A percentile compares a stretch with the other conserved stretches of the same genome.
Conservation (phyloP, 2,888 invertebrate species). For the Sisyra nigra region DNA sequence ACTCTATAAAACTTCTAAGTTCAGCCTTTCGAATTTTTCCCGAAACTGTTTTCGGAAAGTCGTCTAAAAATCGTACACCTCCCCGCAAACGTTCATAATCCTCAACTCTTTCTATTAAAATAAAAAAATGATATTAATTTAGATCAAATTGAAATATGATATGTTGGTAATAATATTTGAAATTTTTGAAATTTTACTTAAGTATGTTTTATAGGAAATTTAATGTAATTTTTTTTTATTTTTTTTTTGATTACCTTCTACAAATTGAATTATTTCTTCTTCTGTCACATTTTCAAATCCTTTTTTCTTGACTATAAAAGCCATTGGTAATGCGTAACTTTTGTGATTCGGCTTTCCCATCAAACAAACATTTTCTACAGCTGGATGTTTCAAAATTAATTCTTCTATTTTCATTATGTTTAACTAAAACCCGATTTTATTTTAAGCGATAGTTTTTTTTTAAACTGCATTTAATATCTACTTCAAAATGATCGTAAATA, state of each 20-base stretch:
- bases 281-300: not conserved
- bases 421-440: not conserved
- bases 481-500: not conserved
- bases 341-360: not conserved
- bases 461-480: not conserved
- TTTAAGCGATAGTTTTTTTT: not conserved
- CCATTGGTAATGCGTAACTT: not conserved
- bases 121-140: not conserved
- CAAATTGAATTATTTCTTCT: not conserved
- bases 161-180: not conserved
- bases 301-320: conserved; percentile 1
- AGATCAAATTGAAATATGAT: not conserved
- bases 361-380: not conserved
- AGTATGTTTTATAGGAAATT: not conserved
- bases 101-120: not conserved
- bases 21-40: no score
- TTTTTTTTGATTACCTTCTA: no score
- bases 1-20: no score
- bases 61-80: no score
- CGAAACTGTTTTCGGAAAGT: no score
- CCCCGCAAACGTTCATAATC: not conserved
- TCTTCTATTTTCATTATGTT: not conserved
- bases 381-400: not conserved
- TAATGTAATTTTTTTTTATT: not conserved
- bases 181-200: not conserved